A percentile compares a stretch with the other conserved stretches of the same genome.
Conservation (phyloP, 2,888 invertebrate genomes). For the Elysia crispata region DNA sequence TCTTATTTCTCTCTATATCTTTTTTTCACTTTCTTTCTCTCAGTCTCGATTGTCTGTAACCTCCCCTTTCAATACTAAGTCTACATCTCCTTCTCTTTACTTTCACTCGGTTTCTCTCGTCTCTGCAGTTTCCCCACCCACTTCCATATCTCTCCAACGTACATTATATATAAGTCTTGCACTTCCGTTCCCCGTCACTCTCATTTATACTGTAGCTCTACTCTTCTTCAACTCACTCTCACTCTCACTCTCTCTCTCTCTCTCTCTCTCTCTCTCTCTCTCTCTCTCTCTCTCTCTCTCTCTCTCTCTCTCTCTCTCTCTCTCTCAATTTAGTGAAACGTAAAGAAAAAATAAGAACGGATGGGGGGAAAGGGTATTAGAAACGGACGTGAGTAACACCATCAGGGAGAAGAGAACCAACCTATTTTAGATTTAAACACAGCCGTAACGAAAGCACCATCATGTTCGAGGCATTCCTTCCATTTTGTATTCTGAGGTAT, state of each 20-base stretch:
- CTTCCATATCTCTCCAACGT: not conserved
- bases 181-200: not conserved
- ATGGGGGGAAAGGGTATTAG: not conserved
- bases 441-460: conserved; percentile 6
- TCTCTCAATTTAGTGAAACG: not conserved
- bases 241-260: not conserved
- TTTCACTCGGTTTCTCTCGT: not conserved
- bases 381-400: not conserved
- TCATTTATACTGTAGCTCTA: not conserved
- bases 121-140: not conserved
- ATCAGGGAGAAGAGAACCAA: not conserved
- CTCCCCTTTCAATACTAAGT: too few relatives aligned
- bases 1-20: too few relatives aligned
- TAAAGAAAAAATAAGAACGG: not conserved
- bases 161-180: not conserved
- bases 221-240: not conserved
- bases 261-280: not conserved
- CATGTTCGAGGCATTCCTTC: not conserved
- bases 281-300: not conserved
- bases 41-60: too few relatives aligned
- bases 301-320: not conserved
- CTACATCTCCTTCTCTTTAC: too few relatives aligned
- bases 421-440: conserved; percentile 17
- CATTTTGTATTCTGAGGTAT: too few relatives aligned
- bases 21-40: too few relatives aligned